phyloP scores from a whole-genome alignment of 1,140 invertebrate species.

The Phthorimaea operculella region DNA sequence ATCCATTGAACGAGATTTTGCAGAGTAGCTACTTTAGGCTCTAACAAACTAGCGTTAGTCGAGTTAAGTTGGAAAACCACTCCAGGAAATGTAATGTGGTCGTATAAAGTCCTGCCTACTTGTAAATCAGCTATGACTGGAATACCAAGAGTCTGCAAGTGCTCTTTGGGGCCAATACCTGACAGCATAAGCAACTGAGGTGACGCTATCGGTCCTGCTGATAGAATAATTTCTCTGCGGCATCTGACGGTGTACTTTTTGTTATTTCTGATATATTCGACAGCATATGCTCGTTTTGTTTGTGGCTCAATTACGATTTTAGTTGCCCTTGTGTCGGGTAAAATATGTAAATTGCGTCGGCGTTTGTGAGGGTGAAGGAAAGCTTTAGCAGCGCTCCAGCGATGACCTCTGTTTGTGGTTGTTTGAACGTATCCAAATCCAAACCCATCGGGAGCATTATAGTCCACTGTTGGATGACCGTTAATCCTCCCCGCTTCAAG shows the following conservation, averaged over 20 bases:
- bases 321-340: constrained; percentile 69
- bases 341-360: constrained; percentile 76
- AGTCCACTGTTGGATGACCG: constrained; percentile 72
- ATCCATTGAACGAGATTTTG: constrained; percentile 66
- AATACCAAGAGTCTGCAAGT: constrained; percentile 76
- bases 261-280: constrained; percentile 71
- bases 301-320: constrained; percentile 73
- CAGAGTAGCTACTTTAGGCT: constrained; percentile 64
- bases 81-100: constrained; percentile 78
- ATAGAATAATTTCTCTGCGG: constrained; percentile 74
- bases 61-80: constrained; percentile 70
- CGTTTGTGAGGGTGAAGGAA: constrained; percentile 70
- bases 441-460: constrained; percentile 73
- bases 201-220: constrained; percentile 81
- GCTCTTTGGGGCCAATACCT: constrained; percentile 79
- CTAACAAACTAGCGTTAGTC: constrained; percentile 60
- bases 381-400: constrained; percentile 69
- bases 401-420: constrained; percentile 69
- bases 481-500: constrained; percentile 71
- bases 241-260: constrained; percentile 64
- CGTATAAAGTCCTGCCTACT: constrained; percentile 79
- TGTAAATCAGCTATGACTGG: constrained; percentile 72
- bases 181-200: constrained; percentile 85
- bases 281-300: constrained; percentile 72
- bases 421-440: constrained; percentile 77